Evolutionary conservation across 1,140 invertebrate species (phyloP), one percentile per base, ranked within the genome.

Genomic region (Muscidifurax raptorellus): DNA sequence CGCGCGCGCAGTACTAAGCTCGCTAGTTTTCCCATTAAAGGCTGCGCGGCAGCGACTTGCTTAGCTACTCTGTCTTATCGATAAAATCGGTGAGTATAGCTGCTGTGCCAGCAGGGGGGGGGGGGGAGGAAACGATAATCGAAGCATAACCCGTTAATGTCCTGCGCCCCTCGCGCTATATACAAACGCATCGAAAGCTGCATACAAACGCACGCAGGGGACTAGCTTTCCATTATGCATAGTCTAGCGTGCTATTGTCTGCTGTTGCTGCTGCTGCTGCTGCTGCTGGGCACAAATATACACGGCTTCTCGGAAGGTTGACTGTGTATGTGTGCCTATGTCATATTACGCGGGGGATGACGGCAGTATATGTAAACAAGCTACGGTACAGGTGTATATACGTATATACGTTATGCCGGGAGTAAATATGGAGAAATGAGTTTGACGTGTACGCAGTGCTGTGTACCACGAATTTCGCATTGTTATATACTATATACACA

Each of bases 111-210:
- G 66, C 66, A 27, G 27, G 28, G 27, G 9, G 18, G 64, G 1
- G 27, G 75, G 18, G 30, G 27, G 69, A 47, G n/a, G 44, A 64
- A 67, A 64, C 72, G 81, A 82, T 82, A 76, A 82, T 82, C 81
- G 81, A 76, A 82, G 81, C 71, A 82, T 82, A 82, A 82, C 74
- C 71, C 81, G 81, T 76, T 82, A 82, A 82, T 64, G 71, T 82
- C 47, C 44, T 28, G 40, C 13, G 25, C 18, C 36, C 0, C 12
- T n/a, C n/a, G 18, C 36, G 32, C 32, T 28, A n/a, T n/a, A n/a
- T n/a, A 47, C 72, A 75, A 75, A 75, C 67, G 40, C 79, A 71
- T 71, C 36, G 66, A 80, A 80, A 80, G 67, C 36, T 40, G 36
- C 64, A 80, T n/a, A n/a, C 78, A 79, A 79, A 79, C 59, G 27